A percentile compares a stretch with the other conserved stretches of the same genome.
Evolutionary conservation across 2,888 invertebrate species (phyloP).

Genomic region (Shargacucullia verbasci): DNA sequence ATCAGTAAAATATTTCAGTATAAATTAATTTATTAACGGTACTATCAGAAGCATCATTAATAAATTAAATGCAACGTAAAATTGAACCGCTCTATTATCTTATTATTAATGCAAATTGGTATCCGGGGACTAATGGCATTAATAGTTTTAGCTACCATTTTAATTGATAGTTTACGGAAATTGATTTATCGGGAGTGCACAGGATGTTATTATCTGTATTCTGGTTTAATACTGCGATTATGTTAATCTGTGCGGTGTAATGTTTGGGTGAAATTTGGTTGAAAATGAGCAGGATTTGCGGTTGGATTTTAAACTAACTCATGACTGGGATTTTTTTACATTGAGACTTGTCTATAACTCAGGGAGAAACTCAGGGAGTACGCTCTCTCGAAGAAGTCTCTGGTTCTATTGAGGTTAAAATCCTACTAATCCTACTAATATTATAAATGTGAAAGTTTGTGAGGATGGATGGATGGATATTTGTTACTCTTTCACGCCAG

Average conservation of each 20-base stretch:
- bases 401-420: no score
- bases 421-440: no score
- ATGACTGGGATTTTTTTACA: no score
- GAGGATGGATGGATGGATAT: no score
- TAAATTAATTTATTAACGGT: not conserved
- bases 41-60: slow-evolving; percentile 10
- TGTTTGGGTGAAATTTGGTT: not conserved
- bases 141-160: slow-evolving; percentile 47
- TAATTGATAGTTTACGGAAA: slow-evolving; percentile 45
- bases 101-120: slow-evolving; percentile 49
- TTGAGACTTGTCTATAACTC: no score
- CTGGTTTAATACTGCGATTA: slow-evolving; percentile 14
- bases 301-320: no score
- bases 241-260: not conserved
- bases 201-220: slow-evolving; percentile 10
- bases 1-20: no score
- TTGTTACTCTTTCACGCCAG: no score
- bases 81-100: slow-evolving; percentile 24
- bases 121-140: slow-evolving; percentile 42
- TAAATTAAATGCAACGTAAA: slow-evolving; percentile 24
- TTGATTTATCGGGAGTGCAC: slow-evolving; percentile 42
- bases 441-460: no score
- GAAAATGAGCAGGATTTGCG: not conserved
- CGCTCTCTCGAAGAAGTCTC: no score
- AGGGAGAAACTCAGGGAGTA: no score